These are phyloP conservation scores for Triplophysa bombifrons DNA, from an alignment of 2,797 vertebrate genomes.

Conservation along the genomic window DNA sequence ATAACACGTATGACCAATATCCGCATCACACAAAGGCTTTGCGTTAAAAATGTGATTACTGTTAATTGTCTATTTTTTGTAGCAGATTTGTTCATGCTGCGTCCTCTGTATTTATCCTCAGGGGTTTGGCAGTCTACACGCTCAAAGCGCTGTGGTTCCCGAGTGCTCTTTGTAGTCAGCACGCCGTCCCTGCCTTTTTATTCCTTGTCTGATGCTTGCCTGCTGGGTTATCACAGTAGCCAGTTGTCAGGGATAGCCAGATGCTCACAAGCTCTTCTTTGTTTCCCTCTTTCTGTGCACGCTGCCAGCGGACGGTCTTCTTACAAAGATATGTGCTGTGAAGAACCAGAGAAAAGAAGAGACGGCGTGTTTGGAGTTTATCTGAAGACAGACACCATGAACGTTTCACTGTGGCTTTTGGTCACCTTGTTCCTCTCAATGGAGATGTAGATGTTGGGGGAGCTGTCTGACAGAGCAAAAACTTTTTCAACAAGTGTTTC, in stretches of 20 bases:
- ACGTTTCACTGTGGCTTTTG: conserved; percentile 1
- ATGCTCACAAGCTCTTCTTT: conserved; percentile 22
- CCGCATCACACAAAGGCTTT: neutral
- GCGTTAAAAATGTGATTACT: neutral
- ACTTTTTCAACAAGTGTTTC: neutral
- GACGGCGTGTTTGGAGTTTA: conserved; percentile 23
- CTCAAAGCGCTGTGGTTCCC: neutral
- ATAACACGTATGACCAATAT: neutral
- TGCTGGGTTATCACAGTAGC: conserved; percentile 48
- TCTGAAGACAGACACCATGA: conserved; percentile 37
- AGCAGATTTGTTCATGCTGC: neutral
- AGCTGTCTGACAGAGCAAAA: conserved; percentile 4
- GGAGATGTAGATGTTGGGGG: neutral
- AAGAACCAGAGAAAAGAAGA: conserved; percentile 23
- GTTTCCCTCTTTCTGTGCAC: conserved; percentile 22
- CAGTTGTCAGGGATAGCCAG: conserved; percentile 42
- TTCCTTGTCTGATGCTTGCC: conserved; percentile 9
- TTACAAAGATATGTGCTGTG: conserved; percentile 24
- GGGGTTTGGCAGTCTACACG: neutral
- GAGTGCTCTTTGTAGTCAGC: conserved; percentile 5
- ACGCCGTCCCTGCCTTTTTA: conserved; percentile 13
- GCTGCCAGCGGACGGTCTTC: conserved; percentile 23
- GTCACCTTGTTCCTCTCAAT: neutral
- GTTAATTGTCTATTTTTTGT: neutral
- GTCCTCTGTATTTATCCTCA: conserved; percentile 4